Percentiles rank a stretch among this genome's conserved stretches.
phyloP scores from a whole-genome alignment of 2,113 vertebrate genomes.

The Chaetura pelagica region DNA sequence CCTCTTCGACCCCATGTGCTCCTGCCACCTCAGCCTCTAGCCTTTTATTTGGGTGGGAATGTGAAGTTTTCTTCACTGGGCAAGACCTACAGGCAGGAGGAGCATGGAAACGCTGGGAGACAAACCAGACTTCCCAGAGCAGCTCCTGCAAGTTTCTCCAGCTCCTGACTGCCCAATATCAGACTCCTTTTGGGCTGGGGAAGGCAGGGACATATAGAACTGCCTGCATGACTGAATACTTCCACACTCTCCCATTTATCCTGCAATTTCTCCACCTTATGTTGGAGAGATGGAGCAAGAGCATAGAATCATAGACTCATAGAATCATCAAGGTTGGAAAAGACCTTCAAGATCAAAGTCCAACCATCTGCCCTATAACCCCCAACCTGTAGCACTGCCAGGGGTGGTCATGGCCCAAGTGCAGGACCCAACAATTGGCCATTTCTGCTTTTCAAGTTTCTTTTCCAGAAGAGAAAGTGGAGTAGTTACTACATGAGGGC shows the following conservation, averaged over 20 bases:
- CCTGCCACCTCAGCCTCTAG: background rate
- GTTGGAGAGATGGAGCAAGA: background rate
- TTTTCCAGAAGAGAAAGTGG: too few relatives aligned
- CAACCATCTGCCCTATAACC: too few relatives aligned
- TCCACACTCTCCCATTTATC: background rate
- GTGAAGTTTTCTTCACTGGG: background rate
- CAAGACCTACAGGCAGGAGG: background rate
- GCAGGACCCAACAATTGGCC: too few relatives aligned
- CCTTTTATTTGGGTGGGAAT: background rate
- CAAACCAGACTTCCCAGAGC: background rate
- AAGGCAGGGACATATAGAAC: background rate
- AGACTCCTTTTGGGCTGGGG: background rate
- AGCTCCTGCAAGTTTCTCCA: background rate
- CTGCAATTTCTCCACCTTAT: background rate
- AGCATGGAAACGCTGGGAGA: rapidly evolving
- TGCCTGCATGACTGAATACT: conserved; percentile 2
- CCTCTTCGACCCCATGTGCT: rapidly evolving
- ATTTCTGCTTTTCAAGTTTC: too few relatives aligned
- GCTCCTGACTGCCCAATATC: background rate
- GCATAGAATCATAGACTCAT: too few relatives aligned
- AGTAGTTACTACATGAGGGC: too few relatives aligned
- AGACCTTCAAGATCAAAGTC: too few relatives aligned
- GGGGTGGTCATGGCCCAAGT: too few relatives aligned
- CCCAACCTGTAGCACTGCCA: too few relatives aligned
- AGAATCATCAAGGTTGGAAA: too few relatives aligned